phyloP scores from a whole-genome alignment of 2,797 vertebrate species.

The Clarias pachynema region DNA sequence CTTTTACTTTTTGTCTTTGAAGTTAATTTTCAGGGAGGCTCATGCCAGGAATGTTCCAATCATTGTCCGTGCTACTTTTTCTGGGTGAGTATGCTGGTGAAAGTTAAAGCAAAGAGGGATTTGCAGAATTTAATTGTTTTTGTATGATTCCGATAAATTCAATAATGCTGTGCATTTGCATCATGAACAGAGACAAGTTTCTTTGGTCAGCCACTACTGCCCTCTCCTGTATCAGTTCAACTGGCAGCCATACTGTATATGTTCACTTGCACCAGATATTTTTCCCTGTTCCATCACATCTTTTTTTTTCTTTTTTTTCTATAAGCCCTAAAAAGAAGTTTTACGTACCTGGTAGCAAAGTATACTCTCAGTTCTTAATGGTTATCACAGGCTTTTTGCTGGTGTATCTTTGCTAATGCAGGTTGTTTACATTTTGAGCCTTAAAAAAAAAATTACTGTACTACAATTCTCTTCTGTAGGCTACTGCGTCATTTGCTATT shows the following conservation, averaged over 20 bases:
- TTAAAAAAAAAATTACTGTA: background rate
- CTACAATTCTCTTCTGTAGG: background rate
- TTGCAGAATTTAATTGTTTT: background rate
- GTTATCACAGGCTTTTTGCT: background rate
- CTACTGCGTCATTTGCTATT: background rate
- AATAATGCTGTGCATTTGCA: background rate
- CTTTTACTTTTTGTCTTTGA: background rate
- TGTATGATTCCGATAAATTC: background rate
- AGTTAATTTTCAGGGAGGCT: background rate
- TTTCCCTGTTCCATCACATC: background rate
- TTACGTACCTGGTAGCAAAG: background rate
- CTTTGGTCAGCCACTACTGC: constrained; percentile 18
- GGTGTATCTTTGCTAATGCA: background rate
- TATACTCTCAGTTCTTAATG: background rate
- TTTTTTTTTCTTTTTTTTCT: background rate
- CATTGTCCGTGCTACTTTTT: background rate
- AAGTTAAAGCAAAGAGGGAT: background rate
- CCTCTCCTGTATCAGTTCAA: background rate
- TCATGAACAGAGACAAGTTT: background rate
- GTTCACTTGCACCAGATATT: background rate
- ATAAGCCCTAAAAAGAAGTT: background rate
- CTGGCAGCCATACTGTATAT: background rate
- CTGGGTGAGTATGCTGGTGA: background rate
- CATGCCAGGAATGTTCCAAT: background rate
- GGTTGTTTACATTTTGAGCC: background rate